Base-by-base conservation (phyloP, 2,888 invertebrate genomes). In the Drosophila yooni region DNA sequence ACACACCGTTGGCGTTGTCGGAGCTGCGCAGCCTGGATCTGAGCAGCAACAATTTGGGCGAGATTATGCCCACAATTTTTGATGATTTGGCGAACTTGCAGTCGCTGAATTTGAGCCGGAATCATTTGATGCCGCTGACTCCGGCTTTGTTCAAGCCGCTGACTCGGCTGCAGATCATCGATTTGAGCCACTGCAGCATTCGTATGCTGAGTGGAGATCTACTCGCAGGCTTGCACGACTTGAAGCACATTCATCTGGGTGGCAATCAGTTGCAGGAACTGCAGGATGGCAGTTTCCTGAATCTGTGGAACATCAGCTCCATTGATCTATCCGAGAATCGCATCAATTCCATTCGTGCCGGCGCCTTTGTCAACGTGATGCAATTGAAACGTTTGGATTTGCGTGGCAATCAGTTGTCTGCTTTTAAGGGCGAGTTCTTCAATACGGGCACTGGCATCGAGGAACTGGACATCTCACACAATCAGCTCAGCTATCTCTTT, bases 391-490 rank as follows among this genome's bases (percentile, higher is more conserved):
- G 95, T 62, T 93, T 98, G 61, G 95, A 95, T 76, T 92, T 98
- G 8, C 95, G 95, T 83, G 96, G 96, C 2, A 98, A 98, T 92
- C 96, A 96, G 88, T 92, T 98, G 77, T 96, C 94, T 43, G 96
- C 96, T 0, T 97, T 97, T 92, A 96, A 96, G 93, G 97, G 97
- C 2, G 97, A 97, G 93, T 96, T 96, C 91, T 97, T 97, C 91
- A 96, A 97, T 81, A 97, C 97, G 0, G 97, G 97, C 50, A 97
- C 96, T 0, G 96, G 96, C 72, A 94, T 98, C 52, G 96, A 97
- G 93, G 94, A 96, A 70, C 94, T 98, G 70, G 97, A 98, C 92
- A 94, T 98, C 56, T 96, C 96, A 0, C 94, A 96, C 79, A 97
- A 97, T 93, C 95, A 96, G 89, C 94, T 98, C 48, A 96, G 96